Percentiles rank a stretch among this genome's conserved stretches.
Conservation (phyloP, 2,113 vertebrate species). For the Neoarius graeffei region DNA sequence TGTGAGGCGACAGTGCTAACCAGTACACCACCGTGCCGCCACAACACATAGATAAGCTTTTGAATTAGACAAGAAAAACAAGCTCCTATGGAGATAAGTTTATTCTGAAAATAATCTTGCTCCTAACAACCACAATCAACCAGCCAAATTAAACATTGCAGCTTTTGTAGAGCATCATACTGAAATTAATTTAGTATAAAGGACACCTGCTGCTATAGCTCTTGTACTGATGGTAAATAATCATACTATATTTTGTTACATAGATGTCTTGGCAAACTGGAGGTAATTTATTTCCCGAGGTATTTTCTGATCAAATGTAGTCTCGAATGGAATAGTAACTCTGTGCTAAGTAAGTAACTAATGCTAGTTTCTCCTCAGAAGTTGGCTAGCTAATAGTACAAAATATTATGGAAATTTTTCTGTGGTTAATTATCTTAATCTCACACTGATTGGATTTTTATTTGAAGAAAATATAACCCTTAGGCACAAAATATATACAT, state of each 20-base stretch:
- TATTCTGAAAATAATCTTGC: background rate
- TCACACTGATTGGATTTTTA: background rate
- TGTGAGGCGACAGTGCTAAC: too few relatives aligned
- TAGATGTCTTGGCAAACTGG: background rate
- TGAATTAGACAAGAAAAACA: background rate
- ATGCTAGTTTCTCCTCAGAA: background rate
- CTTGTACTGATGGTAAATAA: background rate
- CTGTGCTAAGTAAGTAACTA: background rate
- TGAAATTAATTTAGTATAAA: background rate
- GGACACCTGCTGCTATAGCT: background rate
- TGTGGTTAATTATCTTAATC: background rate
- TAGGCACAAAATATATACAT: background rate
- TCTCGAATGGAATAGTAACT: background rate
- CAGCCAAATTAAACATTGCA: background rate
- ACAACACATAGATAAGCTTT: background rate
- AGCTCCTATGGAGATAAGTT: background rate
- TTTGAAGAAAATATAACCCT: background rate
- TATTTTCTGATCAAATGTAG: background rate
- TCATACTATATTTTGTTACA: background rate
- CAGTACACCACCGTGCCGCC: too few relatives aligned
- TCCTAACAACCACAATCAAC: background rate
- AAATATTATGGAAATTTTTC: background rate
- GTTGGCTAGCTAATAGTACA: background rate
- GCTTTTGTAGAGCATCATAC: background rate
- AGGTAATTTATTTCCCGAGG: background rate